Conservation (phyloP, 2,797 vertebrate genomes). For the Tapera naevia region DNA sequence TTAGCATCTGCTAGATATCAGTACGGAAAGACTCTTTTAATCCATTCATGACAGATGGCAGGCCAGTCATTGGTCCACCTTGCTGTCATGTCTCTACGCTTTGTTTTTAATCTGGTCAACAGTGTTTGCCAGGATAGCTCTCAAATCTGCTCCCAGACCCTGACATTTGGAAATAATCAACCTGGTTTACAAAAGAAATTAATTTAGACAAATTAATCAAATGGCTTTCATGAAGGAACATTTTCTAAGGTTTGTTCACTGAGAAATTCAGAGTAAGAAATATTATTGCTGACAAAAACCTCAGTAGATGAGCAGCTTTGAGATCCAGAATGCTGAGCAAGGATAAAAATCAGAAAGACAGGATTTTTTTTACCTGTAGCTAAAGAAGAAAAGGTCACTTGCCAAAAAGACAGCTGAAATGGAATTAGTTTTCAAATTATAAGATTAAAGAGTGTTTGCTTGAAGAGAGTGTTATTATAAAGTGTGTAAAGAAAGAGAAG, state of each 20-base stretch:
- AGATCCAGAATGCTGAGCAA: conserved; percentile 56
- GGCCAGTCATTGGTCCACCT: conserved; percentile 4
- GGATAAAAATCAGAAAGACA: conserved; percentile 59
- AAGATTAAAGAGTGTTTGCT: conserved; percentile 72
- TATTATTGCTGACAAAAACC: conserved; percentile 73
- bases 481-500: conserved; percentile 60
- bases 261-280: conserved; percentile 72
- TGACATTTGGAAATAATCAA: conserved; percentile 76
- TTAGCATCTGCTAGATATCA: neutral
- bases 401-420: conserved; percentile 68
- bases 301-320: conserved; percentile 58
- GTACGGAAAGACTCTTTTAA: neutral
- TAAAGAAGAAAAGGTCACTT: conserved; percentile 72
- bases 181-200: conserved; percentile 73
- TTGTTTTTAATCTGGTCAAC: conserved; percentile 52
- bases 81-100: conserved; percentile 9
- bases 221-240: conserved; percentile 50
- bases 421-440: conserved; percentile 77
- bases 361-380: conserved; percentile 56
- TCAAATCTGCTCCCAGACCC: conserved; percentile 43
- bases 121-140: conserved; percentile 59
- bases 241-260: conserved; percentile 55
- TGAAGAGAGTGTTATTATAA: conserved; percentile 67
- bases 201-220: conserved; percentile 79
- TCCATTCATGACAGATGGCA: neutral